Conservation (phyloP, 2,113 vertebrate genomes). For the Dasyurus viverrinus region DNA sequence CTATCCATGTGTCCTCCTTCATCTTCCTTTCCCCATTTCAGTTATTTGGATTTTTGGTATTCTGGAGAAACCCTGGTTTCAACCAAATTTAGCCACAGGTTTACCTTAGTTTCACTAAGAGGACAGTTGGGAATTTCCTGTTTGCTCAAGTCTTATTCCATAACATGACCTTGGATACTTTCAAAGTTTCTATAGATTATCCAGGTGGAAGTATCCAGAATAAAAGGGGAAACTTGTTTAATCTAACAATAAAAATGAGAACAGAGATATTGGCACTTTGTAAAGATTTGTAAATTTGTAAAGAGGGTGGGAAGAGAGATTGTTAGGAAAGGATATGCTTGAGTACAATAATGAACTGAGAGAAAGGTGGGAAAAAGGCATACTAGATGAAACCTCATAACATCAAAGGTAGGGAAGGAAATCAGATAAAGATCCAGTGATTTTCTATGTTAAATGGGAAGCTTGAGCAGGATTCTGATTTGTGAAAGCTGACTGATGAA, state of each 20-base stretch:
- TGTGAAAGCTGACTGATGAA: neutral
- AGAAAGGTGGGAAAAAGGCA: neutral
- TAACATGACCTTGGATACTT: neutral
- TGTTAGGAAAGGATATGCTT: neutral
- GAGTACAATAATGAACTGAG: neutral
- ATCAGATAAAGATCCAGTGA: neutral
- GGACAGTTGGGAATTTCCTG: neutral
- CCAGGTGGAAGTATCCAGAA: neutral
- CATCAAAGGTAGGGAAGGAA: neutral
- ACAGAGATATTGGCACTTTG: neutral
- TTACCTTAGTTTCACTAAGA: neutral
- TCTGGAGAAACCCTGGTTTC: neutral
- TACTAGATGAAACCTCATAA: neutral
- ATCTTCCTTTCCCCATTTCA: neutral
- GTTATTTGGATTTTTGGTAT: neutral
- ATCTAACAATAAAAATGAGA: too few relatives aligned
- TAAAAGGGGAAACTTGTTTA: neutral
- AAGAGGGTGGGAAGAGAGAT: neutral
- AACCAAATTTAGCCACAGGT: neutral
- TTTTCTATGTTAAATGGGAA: neutral
- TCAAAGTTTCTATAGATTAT: neutral
- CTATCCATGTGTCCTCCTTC: neutral
- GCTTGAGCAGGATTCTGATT: neutral
- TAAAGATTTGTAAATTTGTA: neutral
- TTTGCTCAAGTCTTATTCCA: too few relatives aligned